Base-by-base conservation (phyloP, 2,888 invertebrate species). In the Sepioteuthis lessoniana region DNA sequence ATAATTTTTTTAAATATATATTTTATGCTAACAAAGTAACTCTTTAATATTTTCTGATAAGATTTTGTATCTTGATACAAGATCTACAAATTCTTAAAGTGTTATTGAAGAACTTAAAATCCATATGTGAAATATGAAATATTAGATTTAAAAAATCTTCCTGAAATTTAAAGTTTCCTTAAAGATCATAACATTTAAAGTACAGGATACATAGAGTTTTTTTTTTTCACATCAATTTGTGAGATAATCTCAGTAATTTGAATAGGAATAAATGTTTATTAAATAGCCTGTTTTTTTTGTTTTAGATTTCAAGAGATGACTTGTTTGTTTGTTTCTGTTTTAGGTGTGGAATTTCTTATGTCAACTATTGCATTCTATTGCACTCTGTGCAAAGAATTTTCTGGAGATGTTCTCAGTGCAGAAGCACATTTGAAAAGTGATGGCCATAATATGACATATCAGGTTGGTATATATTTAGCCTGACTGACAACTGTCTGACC, bases 271-370 rank as follows among this genome's bases (percentile, higher is more conserved):
- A 55, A 55, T 55, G 47, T 76, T 76, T 76, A 76, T n/a, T n/a
- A 16, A 35, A 76, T 76, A n/a, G n/a, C 16, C 10, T 76, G n/a
- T n/a, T 76, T 21, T 55, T 25, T 55, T 55, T 55, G 7, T 42
- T 42, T 42, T n/a, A n/a, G n/a, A 25, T 55, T 55, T 25, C 19
- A 16, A 76, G 0, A 1, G n/a, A 76, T 76, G 76, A 76, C 76
- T 16, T n/a, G 46, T n/a, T 16, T 47, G 0, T 28, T 92, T 92
- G 5, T 47, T 47, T 47, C 19, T 92, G n/a, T 92, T 95, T 10
- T 95, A 97, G 97, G 97, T 94, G 95, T 96, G 13, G 97, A 97
- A 94, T 97, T 97, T 94, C 93, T 97, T 95, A 95, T 96, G 95
- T 96, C 96, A 90, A 95, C 95, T 7, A 94, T 95, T 60, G 96